Conservation (phyloP, 1,140 invertebrate species). For the Bilobella aurantiaca region DNA sequence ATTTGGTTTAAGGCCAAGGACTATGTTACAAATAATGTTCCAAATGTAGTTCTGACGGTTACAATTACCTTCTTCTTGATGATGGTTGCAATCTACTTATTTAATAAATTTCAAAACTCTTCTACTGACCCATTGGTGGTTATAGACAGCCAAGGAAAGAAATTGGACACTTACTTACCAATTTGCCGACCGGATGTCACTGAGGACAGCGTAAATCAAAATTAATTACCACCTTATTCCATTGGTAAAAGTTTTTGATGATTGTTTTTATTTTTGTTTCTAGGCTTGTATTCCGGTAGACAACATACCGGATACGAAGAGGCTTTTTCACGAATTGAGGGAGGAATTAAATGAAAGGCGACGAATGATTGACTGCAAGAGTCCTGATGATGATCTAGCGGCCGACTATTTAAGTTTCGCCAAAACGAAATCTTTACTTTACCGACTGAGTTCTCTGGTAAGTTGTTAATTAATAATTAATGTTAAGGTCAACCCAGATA, state of each 20-base stretch:
- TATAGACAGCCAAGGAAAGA: neutral
- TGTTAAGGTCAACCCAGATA: too few species aligned
- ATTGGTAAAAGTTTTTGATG: neutral
- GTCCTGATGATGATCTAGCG: neutral
- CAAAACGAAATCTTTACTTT: slow-evolving; percentile 8
- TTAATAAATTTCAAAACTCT: neutral
- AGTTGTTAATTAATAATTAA: too few species aligned
- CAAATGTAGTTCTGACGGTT: neutral
- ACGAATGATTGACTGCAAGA: neutral
- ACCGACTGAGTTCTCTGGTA: slow-evolving; percentile 7
- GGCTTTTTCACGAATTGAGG: slow-evolving; percentile 9
- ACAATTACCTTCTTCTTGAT: slow-evolving; percentile 4
- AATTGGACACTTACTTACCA: neutral
- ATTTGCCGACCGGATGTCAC: neutral
- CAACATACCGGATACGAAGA: slow-evolving; percentile 4
- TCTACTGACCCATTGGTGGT: neutral
- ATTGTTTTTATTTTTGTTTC: neutral
- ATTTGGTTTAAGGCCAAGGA: neutral
- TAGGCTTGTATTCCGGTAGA: slow-evolving; percentile 11
- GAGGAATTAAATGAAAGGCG: slow-evolving; percentile 12
- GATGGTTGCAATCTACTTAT: neutral
- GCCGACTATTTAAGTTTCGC: neutral
- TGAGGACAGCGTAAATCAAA: neutral
- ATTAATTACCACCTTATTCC: neutral
- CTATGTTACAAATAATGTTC: neutral